These are phyloP conservation scores for Ferdinandea cuprea DNA, from an alignment of 2,888 invertebrate species.

Conservation along the genomic window DNA sequence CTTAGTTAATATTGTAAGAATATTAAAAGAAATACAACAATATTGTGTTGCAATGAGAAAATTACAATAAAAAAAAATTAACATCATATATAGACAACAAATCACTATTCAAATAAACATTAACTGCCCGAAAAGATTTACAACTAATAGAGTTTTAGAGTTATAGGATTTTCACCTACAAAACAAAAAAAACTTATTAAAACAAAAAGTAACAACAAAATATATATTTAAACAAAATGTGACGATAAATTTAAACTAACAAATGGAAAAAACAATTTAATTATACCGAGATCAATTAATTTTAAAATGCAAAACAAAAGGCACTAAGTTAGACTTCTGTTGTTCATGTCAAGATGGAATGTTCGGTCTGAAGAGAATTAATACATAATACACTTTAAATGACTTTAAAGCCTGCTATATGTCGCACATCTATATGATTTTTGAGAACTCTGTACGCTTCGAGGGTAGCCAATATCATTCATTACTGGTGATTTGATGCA, in stretches of 20 bases:
- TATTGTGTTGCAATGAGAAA: conserved; percentile 52
- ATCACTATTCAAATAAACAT: conserved; percentile 73
- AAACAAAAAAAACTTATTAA: conserved; percentile 40
- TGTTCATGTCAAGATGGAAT: conserved; percentile 32
- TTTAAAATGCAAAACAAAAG: conserved; percentile 18
- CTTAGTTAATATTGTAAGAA: conserved; percentile 52
- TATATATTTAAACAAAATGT: conserved; percentile 17
- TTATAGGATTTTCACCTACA: conserved; percentile 69
- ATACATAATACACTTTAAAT: too few relatives aligned
- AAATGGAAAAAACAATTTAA: conserved; percentile 10
- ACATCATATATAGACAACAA: conserved; percentile 46
- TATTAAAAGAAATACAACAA: conserved; percentile 46
- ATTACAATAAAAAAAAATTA: conserved; percentile 28
- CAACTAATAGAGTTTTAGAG: conserved; percentile 72
- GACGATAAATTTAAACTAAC: conserved; percentile 28
- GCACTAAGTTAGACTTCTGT: background rate
- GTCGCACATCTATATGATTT: too few relatives aligned
- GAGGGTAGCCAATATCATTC: too few relatives aligned
- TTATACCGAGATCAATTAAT: conserved; percentile 31
- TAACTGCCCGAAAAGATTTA: conserved; percentile 73
- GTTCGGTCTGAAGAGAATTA: too few relatives aligned
- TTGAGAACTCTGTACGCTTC: too few relatives aligned
- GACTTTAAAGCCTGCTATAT: too few relatives aligned
- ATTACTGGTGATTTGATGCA: too few relatives aligned
- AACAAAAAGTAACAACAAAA: conserved; percentile 14